Conservation (phyloP, 2,888 invertebrate genomes). For the Homarus gammarus region DNA sequence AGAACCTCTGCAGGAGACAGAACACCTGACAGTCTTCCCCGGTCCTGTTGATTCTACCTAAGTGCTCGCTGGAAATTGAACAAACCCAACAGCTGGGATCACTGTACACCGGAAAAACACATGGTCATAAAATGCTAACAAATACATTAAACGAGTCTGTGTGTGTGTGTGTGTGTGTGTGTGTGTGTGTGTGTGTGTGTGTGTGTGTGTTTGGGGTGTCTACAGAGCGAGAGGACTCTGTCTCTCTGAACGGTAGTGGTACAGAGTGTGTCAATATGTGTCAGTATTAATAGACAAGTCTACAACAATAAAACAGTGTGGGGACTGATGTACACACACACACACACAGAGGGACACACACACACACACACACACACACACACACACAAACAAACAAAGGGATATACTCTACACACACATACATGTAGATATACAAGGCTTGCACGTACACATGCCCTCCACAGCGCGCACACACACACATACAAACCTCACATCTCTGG, state of each 20-base stretch:
- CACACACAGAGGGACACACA: conserved; percentile 6
- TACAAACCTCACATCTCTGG: too few species aligned
- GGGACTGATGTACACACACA: conserved; percentile 10
- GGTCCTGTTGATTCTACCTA: neutral
- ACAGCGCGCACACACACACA: neutral
- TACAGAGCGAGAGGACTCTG: too few species aligned
- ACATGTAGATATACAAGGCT: conserved; percentile 2
- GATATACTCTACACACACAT: conserved; percentile 21
- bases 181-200: too few species aligned
- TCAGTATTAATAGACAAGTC: neutral
- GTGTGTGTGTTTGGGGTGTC: too few species aligned
- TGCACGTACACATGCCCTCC: neutral
- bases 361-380: neutral
- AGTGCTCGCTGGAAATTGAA: conserved; percentile 23
- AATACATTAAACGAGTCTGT: neutral
- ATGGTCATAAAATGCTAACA: neutral
- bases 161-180: neutral
- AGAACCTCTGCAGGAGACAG: too few species aligned
- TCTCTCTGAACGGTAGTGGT: too few species aligned
- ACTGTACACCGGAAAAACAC: neutral
- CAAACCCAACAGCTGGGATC: neutral
- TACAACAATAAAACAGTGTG: neutral
- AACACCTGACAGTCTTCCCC: too few species aligned
- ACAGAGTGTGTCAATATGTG: neutral
- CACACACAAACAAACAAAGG: conserved; percentile 28